Conservation (phyloP, 2,888 invertebrate genomes). For the Ormyrus nitidulus region DNA sequence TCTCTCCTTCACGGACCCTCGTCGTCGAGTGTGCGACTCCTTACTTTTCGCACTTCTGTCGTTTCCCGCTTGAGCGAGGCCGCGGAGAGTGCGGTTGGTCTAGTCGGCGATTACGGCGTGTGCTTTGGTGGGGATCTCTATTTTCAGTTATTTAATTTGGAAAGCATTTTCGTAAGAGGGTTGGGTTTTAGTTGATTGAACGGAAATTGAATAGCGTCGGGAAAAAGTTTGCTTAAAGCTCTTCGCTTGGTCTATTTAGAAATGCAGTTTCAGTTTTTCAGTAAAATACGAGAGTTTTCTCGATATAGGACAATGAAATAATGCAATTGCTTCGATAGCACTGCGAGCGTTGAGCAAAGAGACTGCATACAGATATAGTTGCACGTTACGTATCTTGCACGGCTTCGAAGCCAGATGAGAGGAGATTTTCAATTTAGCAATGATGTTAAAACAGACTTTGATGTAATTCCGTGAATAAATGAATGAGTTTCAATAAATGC, state of each 20-base stretch:
- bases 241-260: too few relatives aligned
- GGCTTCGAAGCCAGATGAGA: slow-evolving; percentile 45
- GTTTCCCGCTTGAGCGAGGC: slow-evolving; percentile 10
- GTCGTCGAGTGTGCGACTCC: not conserved
- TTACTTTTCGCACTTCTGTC: slow-evolving; percentile 15
- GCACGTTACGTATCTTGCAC: slow-evolving; percentile 33
- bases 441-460: not conserved
- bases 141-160: too few relatives aligned
- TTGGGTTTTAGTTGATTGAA: too few relatives aligned
- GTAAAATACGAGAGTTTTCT: not conserved
- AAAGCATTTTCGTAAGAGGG: too few relatives aligned
- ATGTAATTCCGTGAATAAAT: too few relatives aligned
- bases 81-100: not conserved
- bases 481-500: too few relatives aligned
- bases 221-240: too few relatives aligned
- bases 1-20: not conserved
- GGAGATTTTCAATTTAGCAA: slow-evolving; percentile 29
- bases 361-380: not conserved
- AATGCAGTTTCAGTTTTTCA: not conserved
- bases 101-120: too few relatives aligned
- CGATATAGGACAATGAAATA: slow-evolving; percentile 22
- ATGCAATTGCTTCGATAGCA: slow-evolving; percentile 17
- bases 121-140: too few relatives aligned
- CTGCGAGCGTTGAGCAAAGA: slow-evolving; percentile 1
- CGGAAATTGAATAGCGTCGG: too few relatives aligned